Evolutionary conservation across 2,888 invertebrate species (phyloP), one percentile per base, ranked within the genome.

Genomic region (Limenitis camilla): DNA sequence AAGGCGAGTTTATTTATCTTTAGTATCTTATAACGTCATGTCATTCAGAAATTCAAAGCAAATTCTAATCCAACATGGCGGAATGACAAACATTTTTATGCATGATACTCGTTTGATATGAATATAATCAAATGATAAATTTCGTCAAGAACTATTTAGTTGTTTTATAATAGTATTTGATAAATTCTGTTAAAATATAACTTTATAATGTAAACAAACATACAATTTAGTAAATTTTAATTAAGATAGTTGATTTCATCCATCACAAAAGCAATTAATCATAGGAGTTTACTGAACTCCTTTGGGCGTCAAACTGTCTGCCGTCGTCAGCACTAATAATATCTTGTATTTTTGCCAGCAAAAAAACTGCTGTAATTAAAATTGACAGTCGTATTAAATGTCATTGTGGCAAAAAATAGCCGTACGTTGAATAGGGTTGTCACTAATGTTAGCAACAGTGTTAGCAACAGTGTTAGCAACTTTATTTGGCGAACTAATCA

Each of bases 281-380:
- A 52, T 66, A 61, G 49, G 52, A 48, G 70, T 66, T 68, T 64
- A 64, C 27, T 59, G 58, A 66, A 65, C n/a, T n/a, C n/a, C 71
- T 58, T 41, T 48, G 30, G 66, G 69, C 72, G 72, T 67, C 73
- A 65, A 55, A 57, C 72, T 60, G 73, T 72, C 73, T 72, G 45
- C 32, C 19, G 47, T 47, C 51, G 63, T 61, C 58, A 52, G 49
- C 61, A 46, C 59, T 61, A 57, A 49, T 66, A 66, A 66, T 58
- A 58, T 44, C 51, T 36, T 62, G 59, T 61, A 57, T 48, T 68
- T 69, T 69, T 68, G 69, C 63, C 65, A 65, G 65, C 63, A 59
- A 59, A 65, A 66, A 67, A 65, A 39, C 49, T 45, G 43, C 47
- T 42, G 62, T 67, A 69, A 72, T 71, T 76, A 67, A 67, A 67